Evolutionary conservation across 2,113 vertebrate genomes (phyloP), one percentile per base, ranked within the genome.

Genomic region (Malurus alboscapulatus): DNA sequence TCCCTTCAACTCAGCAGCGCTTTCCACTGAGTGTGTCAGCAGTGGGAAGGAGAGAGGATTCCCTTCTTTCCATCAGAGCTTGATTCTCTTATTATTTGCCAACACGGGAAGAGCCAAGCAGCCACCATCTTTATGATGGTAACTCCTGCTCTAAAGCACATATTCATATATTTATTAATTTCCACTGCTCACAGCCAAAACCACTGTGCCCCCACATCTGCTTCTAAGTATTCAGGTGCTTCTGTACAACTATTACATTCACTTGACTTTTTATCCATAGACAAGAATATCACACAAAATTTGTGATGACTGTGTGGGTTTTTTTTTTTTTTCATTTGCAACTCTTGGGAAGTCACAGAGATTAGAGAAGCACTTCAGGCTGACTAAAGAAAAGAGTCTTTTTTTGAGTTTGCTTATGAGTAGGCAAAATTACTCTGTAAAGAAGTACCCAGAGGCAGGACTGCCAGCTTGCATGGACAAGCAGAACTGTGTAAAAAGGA

Each of bases 391-490:
- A 36, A 62, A 22, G 36, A 9, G 17, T 80, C 12, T 57, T 83
- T 36, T 74, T n/a, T 76, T 84, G 17, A 4, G 80, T 77, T 62
- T 88, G 47, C 50, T 57, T 80, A 32, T 42, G 12, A 90, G 17
- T 57, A 59, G 50, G 53, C 29, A 88, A 93, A 91, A 77, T 14
- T 20, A 22, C 10, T 54, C 55, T 80, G 76, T 38, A 42, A 71
- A 67, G 2, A 5, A 83, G 48, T 14, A 15, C 7, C 16, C 12
- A 29, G 71, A 53, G 29, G 44, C 26, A 82, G 66, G 72, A 50
- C 1, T 5, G 32, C 4, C 51, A 66, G 34, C 8, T 62, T 65
- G 1, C 0, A 1, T 29, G 51, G 19, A 12, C 14, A 20, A 14
- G 42, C 7, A 59, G 66, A 75, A 55, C 30, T 44, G 16, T 24